Evolutionary conservation across 2,888 invertebrate genomes (phyloP).

Genomic region (Tigriopus californicus): DNA sequence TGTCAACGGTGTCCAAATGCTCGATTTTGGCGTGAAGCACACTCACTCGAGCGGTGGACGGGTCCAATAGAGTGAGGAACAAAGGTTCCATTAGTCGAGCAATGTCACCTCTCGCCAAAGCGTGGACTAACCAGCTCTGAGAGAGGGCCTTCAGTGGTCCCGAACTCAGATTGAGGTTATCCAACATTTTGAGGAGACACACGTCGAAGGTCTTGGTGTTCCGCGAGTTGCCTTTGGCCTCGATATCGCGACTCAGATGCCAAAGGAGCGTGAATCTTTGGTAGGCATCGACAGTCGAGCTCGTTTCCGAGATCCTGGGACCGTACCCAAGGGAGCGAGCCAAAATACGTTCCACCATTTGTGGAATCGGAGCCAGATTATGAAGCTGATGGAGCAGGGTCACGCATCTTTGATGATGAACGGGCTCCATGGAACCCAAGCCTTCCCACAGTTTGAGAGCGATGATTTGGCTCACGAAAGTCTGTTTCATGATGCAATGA

Average conservation of each 20-base stretch:
- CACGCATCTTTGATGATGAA: constrained; percentile 41
- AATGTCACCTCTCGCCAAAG: constrained; percentile 52
- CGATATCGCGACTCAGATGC: constrained; percentile 50
- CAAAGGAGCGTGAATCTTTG: constrained; percentile 32
- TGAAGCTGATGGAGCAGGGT: constrained; percentile 57
- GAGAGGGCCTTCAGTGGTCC: constrained; percentile 42
- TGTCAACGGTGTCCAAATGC: constrained; percentile 8
- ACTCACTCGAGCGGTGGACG: constrained; percentile 58
- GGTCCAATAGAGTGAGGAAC: constrained; percentile 49
- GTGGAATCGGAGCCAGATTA: constrained; percentile 36
- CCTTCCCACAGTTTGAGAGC: constrained; percentile 52
- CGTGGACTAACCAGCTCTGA: constrained; percentile 50
- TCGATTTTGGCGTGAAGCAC: constrained; percentile 42
- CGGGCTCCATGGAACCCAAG: constrained; percentile 37
- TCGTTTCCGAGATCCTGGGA: not conserved
- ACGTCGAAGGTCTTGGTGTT: constrained; percentile 32
- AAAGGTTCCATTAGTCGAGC: constrained; percentile 57
- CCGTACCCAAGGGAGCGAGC: not conserved
- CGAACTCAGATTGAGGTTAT: constrained; percentile 41
- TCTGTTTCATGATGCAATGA: constrained; percentile 43
- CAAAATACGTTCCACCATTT: not conserved
- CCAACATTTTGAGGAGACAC: constrained; percentile 50
- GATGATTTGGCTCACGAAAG: constrained; percentile 44
- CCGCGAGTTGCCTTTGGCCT: constrained; percentile 25
- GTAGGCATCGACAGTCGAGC: not conserved